Evolutionary conservation across 2,888 invertebrate species (phyloP).

Genomic region (Oligia strigilis): DNA sequence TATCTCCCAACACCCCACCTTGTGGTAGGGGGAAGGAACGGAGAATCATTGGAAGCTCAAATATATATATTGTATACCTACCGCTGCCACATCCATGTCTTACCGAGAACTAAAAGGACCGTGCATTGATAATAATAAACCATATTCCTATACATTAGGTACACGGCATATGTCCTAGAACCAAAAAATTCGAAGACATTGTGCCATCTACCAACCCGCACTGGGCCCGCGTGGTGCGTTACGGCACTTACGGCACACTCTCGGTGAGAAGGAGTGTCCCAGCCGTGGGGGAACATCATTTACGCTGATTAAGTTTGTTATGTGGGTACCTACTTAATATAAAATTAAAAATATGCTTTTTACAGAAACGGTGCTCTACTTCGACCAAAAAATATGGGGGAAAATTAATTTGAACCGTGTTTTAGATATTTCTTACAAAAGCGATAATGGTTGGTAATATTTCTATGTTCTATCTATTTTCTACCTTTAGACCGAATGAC

Average conservation of each 20-base stretch:
- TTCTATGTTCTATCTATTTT: background rate
- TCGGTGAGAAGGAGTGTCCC: background rate
- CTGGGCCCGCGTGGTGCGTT: background rate
- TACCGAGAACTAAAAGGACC: background rate
- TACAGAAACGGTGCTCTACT: constrained; percentile 75
- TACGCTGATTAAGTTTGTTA: background rate
- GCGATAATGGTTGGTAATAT: constrained; percentile 74
- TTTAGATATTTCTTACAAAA: constrained; percentile 82
- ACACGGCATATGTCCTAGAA: background rate
- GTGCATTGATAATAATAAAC: background rate
- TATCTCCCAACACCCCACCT: background rate
- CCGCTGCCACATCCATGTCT: background rate
- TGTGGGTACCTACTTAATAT: background rate
- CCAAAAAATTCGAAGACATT: background rate
- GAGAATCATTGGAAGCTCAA: background rate
- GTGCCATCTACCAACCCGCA: background rate
- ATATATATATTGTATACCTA: background rate
- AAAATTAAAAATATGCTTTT: constrained; percentile 25
- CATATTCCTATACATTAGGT: background rate
- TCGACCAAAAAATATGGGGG: constrained; percentile 80
- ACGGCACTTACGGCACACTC: background rate
- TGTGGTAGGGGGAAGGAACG: background rate
- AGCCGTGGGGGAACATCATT: background rate
- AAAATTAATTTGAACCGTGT: constrained; percentile 76
- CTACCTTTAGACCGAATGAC: no score